These are phyloP conservation scores for Dufourea novaeangliae DNA, from an alignment of 1,140 invertebrate genomes.

Conservation along the genomic window DNA sequence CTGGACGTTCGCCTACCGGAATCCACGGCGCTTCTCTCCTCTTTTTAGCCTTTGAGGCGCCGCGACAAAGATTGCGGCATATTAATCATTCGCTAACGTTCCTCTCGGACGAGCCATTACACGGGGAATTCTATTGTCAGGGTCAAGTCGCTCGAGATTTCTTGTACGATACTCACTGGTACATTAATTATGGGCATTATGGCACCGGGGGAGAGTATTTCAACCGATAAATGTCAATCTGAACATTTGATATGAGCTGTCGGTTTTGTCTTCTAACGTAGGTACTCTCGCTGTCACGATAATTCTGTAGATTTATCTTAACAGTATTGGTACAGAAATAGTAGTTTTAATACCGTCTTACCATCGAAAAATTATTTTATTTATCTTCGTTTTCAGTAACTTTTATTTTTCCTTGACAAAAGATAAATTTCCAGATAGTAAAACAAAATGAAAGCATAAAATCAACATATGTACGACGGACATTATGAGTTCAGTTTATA, in stretches of 20 bases:
- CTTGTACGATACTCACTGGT: background rate
- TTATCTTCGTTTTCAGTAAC: too few species aligned
- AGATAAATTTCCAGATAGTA: too few species aligned
- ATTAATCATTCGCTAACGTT: constrained; percentile 42
- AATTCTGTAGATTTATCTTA: background rate
- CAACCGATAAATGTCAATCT: background rate
- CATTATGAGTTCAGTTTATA: too few species aligned
- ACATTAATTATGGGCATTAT: constrained; percentile 36
- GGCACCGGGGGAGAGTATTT: background rate
- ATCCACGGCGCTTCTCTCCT: constrained; percentile 28
- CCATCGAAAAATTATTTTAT: too few species aligned
- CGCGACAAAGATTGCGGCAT: constrained; percentile 39
- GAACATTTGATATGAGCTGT: background rate
- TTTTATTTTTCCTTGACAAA: too few species aligned
- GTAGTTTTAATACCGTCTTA: background rate
- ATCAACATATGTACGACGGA: too few species aligned
- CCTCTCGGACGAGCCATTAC: constrained; percentile 7
- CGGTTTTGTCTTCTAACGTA: background rate
- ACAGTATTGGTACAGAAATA: background rate
- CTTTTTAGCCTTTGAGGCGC: constrained; percentile 41
- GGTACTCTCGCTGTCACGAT: background rate
- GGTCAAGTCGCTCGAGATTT: constrained; percentile 27
- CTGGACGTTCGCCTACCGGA: constrained; percentile 43
- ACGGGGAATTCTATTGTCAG: constrained; percentile 32
- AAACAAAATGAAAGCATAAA: too few species aligned